Evolutionary conservation across 2,888 invertebrate genomes (phyloP).

Genomic region (Eupeodes latifasciatus): DNA sequence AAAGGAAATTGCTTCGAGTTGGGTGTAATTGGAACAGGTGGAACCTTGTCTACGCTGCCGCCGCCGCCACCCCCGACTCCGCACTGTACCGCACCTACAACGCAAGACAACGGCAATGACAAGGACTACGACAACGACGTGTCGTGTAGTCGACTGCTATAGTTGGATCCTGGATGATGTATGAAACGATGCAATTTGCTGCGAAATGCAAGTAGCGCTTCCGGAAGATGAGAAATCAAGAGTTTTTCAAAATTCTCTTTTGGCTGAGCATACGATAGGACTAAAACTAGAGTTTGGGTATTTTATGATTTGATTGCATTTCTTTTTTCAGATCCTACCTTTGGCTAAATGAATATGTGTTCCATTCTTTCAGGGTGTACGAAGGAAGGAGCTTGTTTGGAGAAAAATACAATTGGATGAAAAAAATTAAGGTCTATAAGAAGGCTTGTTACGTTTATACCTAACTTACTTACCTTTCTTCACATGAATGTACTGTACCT

Average conservation of each 20-base stretch:
- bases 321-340: background rate
- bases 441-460: background rate
- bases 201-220: slow-evolving; percentile 45
- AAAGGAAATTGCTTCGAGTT: slow-evolving; percentile 71
- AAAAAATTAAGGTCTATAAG: background rate
- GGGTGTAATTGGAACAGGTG: slow-evolving; percentile 72
- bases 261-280: background rate
- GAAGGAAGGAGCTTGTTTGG: background rate
- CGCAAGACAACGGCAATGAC: background rate
- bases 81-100: slow-evolving; percentile 15
- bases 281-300: background rate
- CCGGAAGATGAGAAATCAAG: slow-evolving; percentile 35
- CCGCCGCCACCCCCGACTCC: too few relatives aligned
- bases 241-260: slow-evolving; percentile 1
- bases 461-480: too few relatives aligned
- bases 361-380: too few relatives aligned
- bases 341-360: background rate
- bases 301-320: slow-evolving; percentile 41
- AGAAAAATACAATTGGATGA: background rate
- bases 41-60: slow-evolving; percentile 30
- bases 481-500: too few relatives aligned
- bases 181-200: slow-evolving; percentile 70
- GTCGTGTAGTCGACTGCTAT: background rate
- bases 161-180: slow-evolving; percentile 61
- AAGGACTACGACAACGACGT: background rate